Percentiles rank a stretch among this genome's conserved stretches.
Conservation (phyloP, 2,888 invertebrate genomes). For the Pristionchus fissidentatus region DNA sequence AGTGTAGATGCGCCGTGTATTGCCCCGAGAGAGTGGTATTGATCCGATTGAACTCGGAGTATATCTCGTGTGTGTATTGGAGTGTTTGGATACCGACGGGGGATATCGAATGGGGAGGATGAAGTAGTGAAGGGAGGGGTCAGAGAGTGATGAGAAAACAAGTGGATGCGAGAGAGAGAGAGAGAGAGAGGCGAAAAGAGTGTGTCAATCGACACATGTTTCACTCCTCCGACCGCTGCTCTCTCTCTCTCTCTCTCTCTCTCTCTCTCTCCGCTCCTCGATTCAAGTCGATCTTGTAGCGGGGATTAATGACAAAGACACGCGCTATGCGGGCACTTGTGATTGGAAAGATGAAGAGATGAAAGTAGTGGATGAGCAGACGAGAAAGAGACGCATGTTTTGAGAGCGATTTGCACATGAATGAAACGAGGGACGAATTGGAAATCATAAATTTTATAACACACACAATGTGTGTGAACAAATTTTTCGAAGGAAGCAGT, state of each 20-base stretch:
- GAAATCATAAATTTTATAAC: too few relatives aligned
- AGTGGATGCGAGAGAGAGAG: slow-evolving; percentile 30
- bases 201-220: not conserved
- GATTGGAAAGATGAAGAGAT: too few relatives aligned
- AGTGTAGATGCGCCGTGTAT: not conserved
- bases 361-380: too few relatives aligned
- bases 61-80: not conserved
- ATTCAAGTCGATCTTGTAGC: slow-evolving; percentile 29
- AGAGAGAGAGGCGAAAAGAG: slow-evolving; percentile 17
- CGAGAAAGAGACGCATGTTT: too few relatives aligned
- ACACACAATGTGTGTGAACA: too few relatives aligned
- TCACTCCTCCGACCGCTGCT: not conserved
- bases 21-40: not conserved
- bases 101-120: slow-evolving; percentile 20
- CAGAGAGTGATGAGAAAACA: slow-evolving; percentile 40
- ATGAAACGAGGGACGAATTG: too few relatives aligned
- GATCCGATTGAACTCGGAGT: not conserved
- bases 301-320: not conserved
- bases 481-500: too few relatives aligned
- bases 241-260: slow-evolving; percentile 36
- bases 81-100: slow-evolving; percentile 30
- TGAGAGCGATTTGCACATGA: too few relatives aligned
- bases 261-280: slow-evolving; percentile 44
- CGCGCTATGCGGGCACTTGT: too few relatives aligned
- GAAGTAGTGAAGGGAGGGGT: slow-evolving; percentile 26